Evolutionary conservation across 2,797 vertebrate genomes (phyloP).

Genomic region (Megaceryle alcyon): DNA sequence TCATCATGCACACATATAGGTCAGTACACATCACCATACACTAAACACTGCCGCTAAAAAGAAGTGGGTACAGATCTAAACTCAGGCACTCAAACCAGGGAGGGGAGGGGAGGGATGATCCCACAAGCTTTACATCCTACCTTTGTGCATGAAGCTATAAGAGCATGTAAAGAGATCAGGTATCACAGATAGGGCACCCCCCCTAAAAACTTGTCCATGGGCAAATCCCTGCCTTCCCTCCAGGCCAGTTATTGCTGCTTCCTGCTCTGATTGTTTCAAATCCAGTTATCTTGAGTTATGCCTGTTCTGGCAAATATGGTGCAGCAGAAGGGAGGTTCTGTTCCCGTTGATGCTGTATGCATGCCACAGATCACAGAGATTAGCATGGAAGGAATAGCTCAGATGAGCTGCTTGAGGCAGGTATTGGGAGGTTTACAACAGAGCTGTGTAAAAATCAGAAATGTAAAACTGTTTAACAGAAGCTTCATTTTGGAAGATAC

Average conservation of each 20-base stretch:
- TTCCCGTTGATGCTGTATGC: not conserved
- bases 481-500: not conserved
- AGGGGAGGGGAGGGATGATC: not conserved
- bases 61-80: not conserved
- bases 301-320: slow-evolving; percentile 51
- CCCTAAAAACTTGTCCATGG: not conserved
- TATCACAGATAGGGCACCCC: not conserved
- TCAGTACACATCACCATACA: not conserved
- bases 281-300: slow-evolving; percentile 30
- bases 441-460: not conserved
- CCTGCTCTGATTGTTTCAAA: slow-evolving; percentile 56
- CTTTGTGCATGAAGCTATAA: not conserved
- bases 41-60: not conserved
- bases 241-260: slow-evolving; percentile 50
- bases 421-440: not conserved
- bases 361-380: slow-evolving; percentile 54
- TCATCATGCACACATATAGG: rapidly evolving
- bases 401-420: slow-evolving; percentile 14
- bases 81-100: not conserved
- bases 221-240: slow-evolving; percentile 43
- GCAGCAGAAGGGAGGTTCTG: slow-evolving; percentile 25
- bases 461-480: not conserved
- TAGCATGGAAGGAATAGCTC: slow-evolving; percentile 24
- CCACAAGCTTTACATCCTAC: not conserved
- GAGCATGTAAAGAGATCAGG: not conserved